A percentile compares a stretch with the other conserved stretches of the same genome.
phyloP scores from a whole-genome alignment of 2,888 invertebrate genomes.

The Trichopria drosophilae region DNA sequence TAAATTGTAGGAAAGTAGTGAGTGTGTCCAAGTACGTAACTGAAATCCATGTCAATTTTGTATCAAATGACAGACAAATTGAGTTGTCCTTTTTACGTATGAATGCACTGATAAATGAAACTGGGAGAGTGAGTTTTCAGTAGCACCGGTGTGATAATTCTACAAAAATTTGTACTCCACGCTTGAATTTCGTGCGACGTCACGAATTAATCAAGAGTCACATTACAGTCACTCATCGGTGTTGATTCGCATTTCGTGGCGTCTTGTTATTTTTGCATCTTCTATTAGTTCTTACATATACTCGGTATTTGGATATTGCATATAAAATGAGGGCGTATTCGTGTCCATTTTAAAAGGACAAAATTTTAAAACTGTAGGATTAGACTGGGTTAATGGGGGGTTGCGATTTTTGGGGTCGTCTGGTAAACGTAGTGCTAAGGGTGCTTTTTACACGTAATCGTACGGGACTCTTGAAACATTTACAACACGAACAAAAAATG shows the following conservation, averaged over 20 bases:
- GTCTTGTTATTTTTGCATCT: slow-evolving; percentile 24
- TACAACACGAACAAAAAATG: too few relatives aligned
- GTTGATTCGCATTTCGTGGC: slow-evolving; percentile 29
- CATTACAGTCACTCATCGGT: slow-evolving; percentile 32
- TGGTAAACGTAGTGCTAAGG: too few relatives aligned
- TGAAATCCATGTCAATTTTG: too few relatives aligned
- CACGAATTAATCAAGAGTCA: slow-evolving; percentile 35
- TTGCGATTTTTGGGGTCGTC: slow-evolving; percentile 22
- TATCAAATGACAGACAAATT: too few relatives aligned
- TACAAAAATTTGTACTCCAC: neutral
- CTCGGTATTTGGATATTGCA: slow-evolving; percentile 25
- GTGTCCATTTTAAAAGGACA: slow-evolving; percentile 26
- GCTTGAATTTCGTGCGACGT: slow-evolving; percentile 26
- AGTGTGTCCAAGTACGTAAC: too few relatives aligned
- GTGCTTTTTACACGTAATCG: too few relatives aligned
- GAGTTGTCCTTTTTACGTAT: too few relatives aligned
- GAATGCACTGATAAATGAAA: too few relatives aligned
- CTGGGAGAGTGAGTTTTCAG: too few relatives aligned
- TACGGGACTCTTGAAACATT: too few relatives aligned
- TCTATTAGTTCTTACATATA: slow-evolving; percentile 12
- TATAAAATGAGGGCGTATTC: slow-evolving; percentile 28
- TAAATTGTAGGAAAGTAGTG: too few relatives aligned
- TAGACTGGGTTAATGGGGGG: slow-evolving; percentile 32
- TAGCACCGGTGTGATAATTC: too few relatives aligned
- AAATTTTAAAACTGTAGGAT: slow-evolving; percentile 32